Percentiles rank a stretch among this genome's conserved stretches.
phyloP scores from a whole-genome alignment of 2,113 vertebrate genomes.

The Daphoenositta chrysoptera region DNA sequence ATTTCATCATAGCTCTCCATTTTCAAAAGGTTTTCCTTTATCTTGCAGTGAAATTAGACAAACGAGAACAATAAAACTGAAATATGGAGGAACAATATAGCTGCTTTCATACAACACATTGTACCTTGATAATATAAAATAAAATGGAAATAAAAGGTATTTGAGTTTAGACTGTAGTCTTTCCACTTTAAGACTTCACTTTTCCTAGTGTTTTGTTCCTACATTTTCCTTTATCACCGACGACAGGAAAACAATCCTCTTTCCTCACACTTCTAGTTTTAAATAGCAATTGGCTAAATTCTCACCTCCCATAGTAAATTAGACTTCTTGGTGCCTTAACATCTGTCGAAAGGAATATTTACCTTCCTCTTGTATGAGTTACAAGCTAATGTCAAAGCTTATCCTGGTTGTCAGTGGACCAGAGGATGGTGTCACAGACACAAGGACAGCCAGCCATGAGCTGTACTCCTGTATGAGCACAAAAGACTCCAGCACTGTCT shows the following conservation, averaged over 20 bases:
- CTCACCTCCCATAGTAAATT: constrained; percentile 13
- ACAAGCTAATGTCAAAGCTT: neutral
- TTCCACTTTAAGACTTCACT: neutral
- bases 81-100: neutral
- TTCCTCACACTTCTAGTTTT: neutral
- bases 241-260: neutral
- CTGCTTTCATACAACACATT: neutral
- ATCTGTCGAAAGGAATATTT: constrained; percentile 31
- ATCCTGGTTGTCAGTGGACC: neutral
- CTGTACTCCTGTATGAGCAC: neutral
- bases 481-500: neutral
- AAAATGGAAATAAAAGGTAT: neutral
- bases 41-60: neutral
- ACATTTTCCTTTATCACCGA: neutral
- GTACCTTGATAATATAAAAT: neutral
- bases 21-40: neutral
- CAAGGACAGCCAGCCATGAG: neutral
- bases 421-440: neutral
- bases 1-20: neutral
- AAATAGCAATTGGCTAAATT: constrained; percentile 20
- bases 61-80: neutral
- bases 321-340: neutral
- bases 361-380: neutral
- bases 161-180: neutral
- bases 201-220: neutral